Evolutionary conservation across 2,797 vertebrate genomes (phyloP).

Genomic region (Poeciliopsis gracilis): DNA sequence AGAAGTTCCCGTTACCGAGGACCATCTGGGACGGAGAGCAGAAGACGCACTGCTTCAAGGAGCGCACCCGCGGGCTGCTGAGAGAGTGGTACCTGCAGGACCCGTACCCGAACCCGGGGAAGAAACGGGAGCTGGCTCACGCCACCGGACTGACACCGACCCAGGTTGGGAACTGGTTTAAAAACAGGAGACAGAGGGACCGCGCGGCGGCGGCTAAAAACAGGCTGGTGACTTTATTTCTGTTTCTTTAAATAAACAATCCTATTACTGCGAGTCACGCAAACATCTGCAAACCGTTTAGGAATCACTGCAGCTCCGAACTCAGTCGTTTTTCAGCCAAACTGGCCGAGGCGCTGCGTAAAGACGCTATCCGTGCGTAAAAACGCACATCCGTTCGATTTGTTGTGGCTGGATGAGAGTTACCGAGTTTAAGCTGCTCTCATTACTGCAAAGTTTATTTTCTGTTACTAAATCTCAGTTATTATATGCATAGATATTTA

Average conservation of each 20-base stretch:
- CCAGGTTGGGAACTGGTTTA: slow-evolving; percentile 99
- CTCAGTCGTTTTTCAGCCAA: not conserved
- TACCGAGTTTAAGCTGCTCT: not conserved
- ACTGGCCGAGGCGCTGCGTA: slow-evolving; percentile 34
- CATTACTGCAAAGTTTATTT: not conserved
- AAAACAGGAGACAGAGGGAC: slow-evolving; percentile 96
- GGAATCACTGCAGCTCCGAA: not conserved
- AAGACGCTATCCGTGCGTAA: slow-evolving; percentile 63
- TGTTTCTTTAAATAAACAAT: no score
- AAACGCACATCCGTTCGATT: slow-evolving; percentile 47
- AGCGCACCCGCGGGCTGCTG: slow-evolving; percentile 94
- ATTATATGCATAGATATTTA: not conserved
- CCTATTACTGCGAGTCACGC: not conserved
- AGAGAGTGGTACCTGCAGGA: slow-evolving; percentile 99
- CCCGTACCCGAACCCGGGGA: slow-evolving; percentile 97
- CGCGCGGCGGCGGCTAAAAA: slow-evolving; percentile 96
- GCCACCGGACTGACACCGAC: slow-evolving; percentile 97
- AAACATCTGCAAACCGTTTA: not conserved
- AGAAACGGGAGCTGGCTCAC: slow-evolving; percentile 97
- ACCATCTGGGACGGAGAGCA: slow-evolving; percentile 99
- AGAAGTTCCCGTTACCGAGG: slow-evolving; percentile 97
- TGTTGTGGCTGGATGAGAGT: not conserved
- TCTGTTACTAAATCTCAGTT: not conserved
- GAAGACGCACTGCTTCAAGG: slow-evolving; percentile 99
- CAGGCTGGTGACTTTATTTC: slow-evolving; percentile 82